Percentiles rank a stretch among this genome's conserved stretches.
Evolutionary conservation across 2,113 vertebrate species (phyloP).

Genomic region (Triplophysa siluroides): DNA sequence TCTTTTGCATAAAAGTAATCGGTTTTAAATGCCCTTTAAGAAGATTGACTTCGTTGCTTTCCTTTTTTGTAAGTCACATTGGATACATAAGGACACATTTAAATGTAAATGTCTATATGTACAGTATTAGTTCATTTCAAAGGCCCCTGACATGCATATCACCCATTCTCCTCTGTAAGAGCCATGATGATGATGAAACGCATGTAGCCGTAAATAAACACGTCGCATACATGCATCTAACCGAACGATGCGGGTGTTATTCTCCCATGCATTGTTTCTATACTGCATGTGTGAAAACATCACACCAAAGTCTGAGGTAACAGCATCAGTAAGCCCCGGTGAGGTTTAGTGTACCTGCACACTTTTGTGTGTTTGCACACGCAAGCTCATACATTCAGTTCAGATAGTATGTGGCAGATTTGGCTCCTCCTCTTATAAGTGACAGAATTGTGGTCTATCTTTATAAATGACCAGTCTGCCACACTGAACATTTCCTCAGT

Average conservation of each 20-base stretch:
- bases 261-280: slow-evolving; percentile 36
- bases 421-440: slow-evolving; percentile 21
- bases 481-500: slow-evolving; percentile 55
- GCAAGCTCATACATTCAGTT: slow-evolving; percentile 36
- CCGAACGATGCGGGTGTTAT: slow-evolving; percentile 45
- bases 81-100: background rate
- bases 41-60: no score
- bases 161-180: slow-evolving; percentile 44
- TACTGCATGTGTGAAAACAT: slow-evolving; percentile 24
- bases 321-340: slow-evolving; percentile 53
- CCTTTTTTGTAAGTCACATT: no score
- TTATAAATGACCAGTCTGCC: slow-evolving; percentile 55
- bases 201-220: slow-evolving; percentile 47
- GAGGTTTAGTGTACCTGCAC: slow-evolving; percentile 12
- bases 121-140: no score
- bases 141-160: background rate
- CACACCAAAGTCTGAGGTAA: slow-evolving; percentile 43
- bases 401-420: background rate
- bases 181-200: slow-evolving; percentile 60
- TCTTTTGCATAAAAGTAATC: no score
- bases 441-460: slow-evolving; percentile 45
- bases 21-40: no score
- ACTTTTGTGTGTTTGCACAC: slow-evolving; percentile 18
- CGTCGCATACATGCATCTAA: slow-evolving; percentile 12
- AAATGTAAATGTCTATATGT: no score